Base-by-base conservation (phyloP, 2,888 invertebrate species). In the Hermaeophaga mercurialis region DNA sequence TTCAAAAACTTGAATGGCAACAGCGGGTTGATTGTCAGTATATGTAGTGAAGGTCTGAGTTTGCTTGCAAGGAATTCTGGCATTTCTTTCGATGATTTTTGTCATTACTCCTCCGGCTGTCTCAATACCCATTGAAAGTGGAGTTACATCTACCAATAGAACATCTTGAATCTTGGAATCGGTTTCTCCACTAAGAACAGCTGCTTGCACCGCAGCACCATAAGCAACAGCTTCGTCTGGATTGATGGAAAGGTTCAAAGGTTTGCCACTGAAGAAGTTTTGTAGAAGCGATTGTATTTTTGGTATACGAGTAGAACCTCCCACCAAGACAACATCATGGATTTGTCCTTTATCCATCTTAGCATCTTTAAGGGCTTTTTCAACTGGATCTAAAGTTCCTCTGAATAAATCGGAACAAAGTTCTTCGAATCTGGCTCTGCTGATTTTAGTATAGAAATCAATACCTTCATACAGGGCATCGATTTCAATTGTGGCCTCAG, bases 21-120 rank as follows among this genome's bases (percentile, higher is more conserved):
- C 85, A 6, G 80, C 83, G 3, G 84, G 80, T 70, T 88, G 87
- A 70, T 87, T 86, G 74, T 87, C 87, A 8, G 85, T 72, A 71
- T 85, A 86, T 1, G 86, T 86, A 4, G 85, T 84, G 77, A 86
- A 87, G 9, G 77, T 79, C 64, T 82, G 80, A 5, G 78, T 69
- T 63, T 81, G 80, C 65, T 81, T 82, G 75, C 80, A 80, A 1
- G 82, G 83, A 58, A 83, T 82, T 14, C 80, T 74, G 9, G 80
- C 75, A 66, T 82, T 83, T 66, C 84, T 73, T 67, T 84, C 81
- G 59, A 85, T 79, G 52, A 85, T 79, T 62, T 82, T 83, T 7
- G 80, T 78, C 90, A 90, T 89, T 1, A 90, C 88, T 12, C 90
- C 89, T 7, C 89, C 89, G n/a, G 88, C 88, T 0, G 88, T 89